Conservation (phyloP, 2,113 vertebrate species). For the Catharus bicknelli region DNA sequence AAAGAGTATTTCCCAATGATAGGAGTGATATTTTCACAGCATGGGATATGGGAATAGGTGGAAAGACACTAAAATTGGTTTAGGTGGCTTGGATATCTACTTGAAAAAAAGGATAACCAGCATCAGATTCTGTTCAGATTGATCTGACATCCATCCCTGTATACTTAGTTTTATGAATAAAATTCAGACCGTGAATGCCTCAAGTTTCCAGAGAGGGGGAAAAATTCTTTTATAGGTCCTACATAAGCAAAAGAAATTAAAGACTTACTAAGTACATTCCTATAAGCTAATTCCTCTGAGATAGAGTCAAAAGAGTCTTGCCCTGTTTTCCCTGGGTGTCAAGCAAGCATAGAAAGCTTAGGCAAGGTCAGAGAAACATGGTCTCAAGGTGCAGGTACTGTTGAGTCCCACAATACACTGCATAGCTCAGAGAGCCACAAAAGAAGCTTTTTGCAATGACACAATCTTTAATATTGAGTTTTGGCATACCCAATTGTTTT, state of each 20-base stretch:
- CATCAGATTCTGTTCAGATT: not conserved
- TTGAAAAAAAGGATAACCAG: not conserved
- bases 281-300: not conserved
- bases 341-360: not conserved
- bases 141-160: not conserved
- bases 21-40: not conserved
- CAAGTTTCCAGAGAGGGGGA: not conserved
- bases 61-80: not conserved
- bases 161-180: not conserved
- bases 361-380: not conserved
- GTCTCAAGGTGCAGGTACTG: not conserved
- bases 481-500: not conserved
- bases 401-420: fast-evolving
- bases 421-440: not conserved
- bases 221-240: not conserved
- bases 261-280: not conserved
- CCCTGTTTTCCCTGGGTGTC: not conserved
- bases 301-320: not conserved
- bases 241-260: not conserved
- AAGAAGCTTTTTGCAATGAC: not conserved
- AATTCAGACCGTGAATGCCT: not conserved
- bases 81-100: not conserved
- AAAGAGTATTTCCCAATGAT: not conserved
- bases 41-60: not conserved
- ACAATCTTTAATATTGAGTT: not conserved